Percentiles rank a stretch among this genome's conserved stretches.
phyloP scores from a whole-genome alignment of 2,888 invertebrate species.

The Lasioglossum morio region DNA sequence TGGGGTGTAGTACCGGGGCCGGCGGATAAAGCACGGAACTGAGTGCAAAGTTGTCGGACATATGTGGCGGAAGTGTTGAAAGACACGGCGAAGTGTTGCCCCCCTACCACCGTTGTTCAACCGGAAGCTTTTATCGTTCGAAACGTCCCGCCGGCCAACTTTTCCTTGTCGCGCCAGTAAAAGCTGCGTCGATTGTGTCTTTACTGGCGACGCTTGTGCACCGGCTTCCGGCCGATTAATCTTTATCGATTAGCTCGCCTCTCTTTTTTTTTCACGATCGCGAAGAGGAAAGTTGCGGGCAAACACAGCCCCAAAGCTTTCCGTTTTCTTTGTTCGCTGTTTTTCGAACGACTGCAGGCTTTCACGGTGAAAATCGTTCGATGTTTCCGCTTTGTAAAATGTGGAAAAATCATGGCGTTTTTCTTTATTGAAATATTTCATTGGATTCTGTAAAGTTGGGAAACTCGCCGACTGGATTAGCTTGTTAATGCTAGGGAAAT shows the following conservation, averaged over 20 bases:
- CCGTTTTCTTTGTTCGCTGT: neutral
- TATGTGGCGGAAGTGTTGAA: slow-evolving; percentile 61
- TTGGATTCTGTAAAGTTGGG: neutral
- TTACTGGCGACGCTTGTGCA: slow-evolving; percentile 34
- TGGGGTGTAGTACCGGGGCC: neutral
- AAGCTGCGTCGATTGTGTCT: slow-evolving; percentile 61
- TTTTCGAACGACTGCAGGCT: neutral
- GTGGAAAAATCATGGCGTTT: neutral
- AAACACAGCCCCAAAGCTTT: slow-evolving; percentile 2
- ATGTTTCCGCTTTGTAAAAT: neutral
- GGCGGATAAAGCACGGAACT: slow-evolving; percentile 53
- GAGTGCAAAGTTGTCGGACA: slow-evolving; percentile 72
- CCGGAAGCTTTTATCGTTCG: slow-evolving; percentile 71
- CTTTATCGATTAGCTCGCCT: slow-evolving; percentile 54
- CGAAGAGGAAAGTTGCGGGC: neutral
- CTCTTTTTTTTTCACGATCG: slow-evolving; percentile 15
- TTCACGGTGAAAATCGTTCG: neutral
- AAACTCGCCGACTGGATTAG: neutral
- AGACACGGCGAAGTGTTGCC: slow-evolving; percentile 55
- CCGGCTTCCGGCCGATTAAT: slow-evolving; percentile 56
- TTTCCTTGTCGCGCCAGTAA: slow-evolving; percentile 59
- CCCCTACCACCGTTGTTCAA: slow-evolving; percentile 45
- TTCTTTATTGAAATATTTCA: neutral
- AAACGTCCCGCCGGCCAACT: slow-evolving; percentile 61
- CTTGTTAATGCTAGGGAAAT: neutral